Conservation (phyloP, 2,888 invertebrate genomes). For the Eurytoma californica region DNA sequence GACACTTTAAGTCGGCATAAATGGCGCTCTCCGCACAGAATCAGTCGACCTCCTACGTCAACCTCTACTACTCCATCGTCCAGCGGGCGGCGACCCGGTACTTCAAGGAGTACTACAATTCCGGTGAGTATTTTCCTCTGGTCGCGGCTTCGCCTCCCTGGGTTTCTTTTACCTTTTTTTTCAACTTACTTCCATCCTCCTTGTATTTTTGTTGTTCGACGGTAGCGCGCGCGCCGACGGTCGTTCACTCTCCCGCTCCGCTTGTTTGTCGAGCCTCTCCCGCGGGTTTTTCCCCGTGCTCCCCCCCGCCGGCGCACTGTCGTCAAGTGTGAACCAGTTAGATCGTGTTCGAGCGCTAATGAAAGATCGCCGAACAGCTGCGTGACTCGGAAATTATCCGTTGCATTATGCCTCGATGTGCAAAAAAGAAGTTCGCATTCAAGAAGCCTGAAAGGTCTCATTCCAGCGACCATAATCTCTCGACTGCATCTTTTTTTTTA, state of each 20-base stretch:
- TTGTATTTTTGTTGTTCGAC: background rate
- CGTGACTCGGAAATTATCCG: background rate
- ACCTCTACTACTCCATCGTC: conserved; percentile 83
- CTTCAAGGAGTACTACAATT: conserved; percentile 82
- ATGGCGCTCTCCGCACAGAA: conserved; percentile 75
- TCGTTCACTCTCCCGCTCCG: background rate
- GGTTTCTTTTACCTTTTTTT: background rate
- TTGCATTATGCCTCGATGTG: no score
- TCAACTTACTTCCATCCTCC: background rate
- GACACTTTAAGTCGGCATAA: conserved; percentile 67
- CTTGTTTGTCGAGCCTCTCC: conserved; percentile 3
- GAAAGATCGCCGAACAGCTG: background rate
- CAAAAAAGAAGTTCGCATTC: no score
- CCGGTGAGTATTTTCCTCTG: conserved; percentile 76
- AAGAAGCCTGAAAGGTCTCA: no score
- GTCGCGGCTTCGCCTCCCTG: background rate
- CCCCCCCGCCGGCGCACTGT: background rate
- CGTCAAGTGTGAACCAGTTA: conserved; percentile 35
- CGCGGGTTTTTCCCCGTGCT: conserved; percentile 15
- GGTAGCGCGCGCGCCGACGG: no score
- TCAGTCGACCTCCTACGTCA: conserved; percentile 81
- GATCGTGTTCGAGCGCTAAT: conserved; percentile 10
- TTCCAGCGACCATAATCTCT: no score
- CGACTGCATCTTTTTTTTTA: no score
- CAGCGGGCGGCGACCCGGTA: conserved; percentile 82